A percentile compares a stretch with the other conserved stretches of the same genome.
Evolutionary conservation across 2,797 vertebrate genomes (phyloP).

Genomic region (Yasuhikotakia modesta): DNA sequence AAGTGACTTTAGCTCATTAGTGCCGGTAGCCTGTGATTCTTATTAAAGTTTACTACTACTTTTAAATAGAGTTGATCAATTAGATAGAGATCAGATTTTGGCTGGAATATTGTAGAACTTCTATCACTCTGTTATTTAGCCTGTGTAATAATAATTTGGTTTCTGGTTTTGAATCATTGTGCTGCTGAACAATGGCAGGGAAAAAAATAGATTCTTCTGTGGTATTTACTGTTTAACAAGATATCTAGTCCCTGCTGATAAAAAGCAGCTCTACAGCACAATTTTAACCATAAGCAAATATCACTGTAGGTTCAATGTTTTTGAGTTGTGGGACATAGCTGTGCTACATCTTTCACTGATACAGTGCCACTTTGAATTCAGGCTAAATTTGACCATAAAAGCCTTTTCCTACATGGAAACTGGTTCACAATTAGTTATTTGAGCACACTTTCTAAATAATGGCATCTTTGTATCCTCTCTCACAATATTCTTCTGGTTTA

Average conservation of each 20-base stretch:
- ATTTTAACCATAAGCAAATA: too few species aligned
- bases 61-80: neutral
- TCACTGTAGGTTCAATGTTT: neutral
- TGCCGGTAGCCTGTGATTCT: neutral
- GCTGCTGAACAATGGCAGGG: neutral
- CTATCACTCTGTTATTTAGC: neutral
- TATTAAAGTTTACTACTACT: neutral
- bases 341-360: neutral
- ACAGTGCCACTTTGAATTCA: neutral
- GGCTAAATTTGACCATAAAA: neutral
- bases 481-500: conserved; percentile 13
- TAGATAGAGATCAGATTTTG: neutral
- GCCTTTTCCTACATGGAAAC: neutral
- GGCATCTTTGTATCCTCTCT: neutral
- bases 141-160: neutral
- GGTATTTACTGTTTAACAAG: conserved; percentile 17
- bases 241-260: neutral
- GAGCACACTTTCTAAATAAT: conserved; percentile 11
- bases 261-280: neutral
- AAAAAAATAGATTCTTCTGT: neutral
- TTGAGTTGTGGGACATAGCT: neutral
- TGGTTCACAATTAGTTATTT: neutral
- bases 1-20: neutral
- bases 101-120: neutral
- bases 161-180: neutral